Base-by-base conservation (phyloP, 2,113 vertebrate species). In the Gallinago undulata region DNA sequence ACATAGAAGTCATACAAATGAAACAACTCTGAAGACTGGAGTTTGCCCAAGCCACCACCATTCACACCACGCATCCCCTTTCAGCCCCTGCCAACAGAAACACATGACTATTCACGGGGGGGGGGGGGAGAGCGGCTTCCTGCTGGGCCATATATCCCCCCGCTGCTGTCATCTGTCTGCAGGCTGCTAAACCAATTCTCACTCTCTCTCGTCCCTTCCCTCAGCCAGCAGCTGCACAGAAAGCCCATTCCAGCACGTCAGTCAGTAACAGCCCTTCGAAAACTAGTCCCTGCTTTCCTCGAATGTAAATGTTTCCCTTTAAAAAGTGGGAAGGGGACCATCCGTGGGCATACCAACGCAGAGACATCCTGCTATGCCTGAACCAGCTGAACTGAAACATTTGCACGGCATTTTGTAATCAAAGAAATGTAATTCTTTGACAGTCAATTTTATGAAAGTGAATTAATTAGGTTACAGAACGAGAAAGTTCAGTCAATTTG, bases 111-210 rank as follows among this genome's bases (percentile, higher is more conserved):
- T 94, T 94, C 84, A 43, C 85, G 84, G 83, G 11, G 70, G 55
- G 7, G 10, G 7, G 55, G 55, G 67, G 89, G 31, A 51, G 56
- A 90, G 87, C 77, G 90, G 39, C 45, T 83, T 90, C 95, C 87
- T 80, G 87, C 94, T 94, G 94, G 43, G 90, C 82, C 1, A 2
- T 72, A 47, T 78, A 93, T 89, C 84, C 51, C 74, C 5, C 1
- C 56, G 62, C 51, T 24, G 39, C 16, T 95, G 79, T 94, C 84
- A 92, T 81, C 94, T 87, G 80, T 93, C 92, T 94, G 89, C 92
- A 72, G n/a, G 70, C 66, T 73, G 48, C 83, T 89, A 78, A 96
- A 91, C 9, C 41, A 84, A 87, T 81, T 92, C 75, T 90, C 56
- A 50, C 43, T 93, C 55, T 30, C 62, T 68, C 59, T 77, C 25